Conservation (phyloP, 2,888 invertebrate species). For the Aproaerema taeniolella region DNA sequence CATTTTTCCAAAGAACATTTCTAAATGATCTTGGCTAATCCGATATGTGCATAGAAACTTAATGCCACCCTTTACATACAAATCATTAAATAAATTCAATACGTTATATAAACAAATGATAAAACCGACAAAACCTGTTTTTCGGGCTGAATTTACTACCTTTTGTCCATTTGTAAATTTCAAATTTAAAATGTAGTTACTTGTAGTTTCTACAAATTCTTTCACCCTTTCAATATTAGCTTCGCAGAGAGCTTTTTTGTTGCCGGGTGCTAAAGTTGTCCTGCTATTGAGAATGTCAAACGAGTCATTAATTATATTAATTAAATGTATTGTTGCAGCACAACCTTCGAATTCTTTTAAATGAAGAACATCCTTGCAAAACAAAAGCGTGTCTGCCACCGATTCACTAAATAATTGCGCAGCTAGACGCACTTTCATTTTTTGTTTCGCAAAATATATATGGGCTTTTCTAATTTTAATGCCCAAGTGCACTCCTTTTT, state of each 20-base stretch:
- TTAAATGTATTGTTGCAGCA: background rate
- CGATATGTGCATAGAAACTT: background rate
- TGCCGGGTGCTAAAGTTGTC: background rate
- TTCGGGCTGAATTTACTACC: background rate
- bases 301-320: background rate
- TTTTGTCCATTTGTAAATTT: background rate
- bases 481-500: background rate
- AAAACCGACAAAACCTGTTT: background rate
- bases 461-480: background rate
- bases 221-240: background rate
- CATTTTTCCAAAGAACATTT: background rate
- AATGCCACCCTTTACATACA: background rate
- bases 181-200: background rate
- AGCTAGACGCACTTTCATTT: background rate
- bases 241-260: background rate
- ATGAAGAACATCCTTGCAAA: background rate
- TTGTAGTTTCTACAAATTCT: too few relatives aligned
- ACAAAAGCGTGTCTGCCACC: background rate
- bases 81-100: background rate
- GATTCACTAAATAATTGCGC: background rate
- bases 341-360: background rate
- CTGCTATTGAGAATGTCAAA: background rate
- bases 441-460: background rate
- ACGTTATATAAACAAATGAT: background rate
- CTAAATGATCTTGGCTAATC: background rate